These are phyloP conservation scores for Podarcis raffonei DNA, from an alignment of 2,113 vertebrate genomes.

Conservation along the genomic window DNA sequence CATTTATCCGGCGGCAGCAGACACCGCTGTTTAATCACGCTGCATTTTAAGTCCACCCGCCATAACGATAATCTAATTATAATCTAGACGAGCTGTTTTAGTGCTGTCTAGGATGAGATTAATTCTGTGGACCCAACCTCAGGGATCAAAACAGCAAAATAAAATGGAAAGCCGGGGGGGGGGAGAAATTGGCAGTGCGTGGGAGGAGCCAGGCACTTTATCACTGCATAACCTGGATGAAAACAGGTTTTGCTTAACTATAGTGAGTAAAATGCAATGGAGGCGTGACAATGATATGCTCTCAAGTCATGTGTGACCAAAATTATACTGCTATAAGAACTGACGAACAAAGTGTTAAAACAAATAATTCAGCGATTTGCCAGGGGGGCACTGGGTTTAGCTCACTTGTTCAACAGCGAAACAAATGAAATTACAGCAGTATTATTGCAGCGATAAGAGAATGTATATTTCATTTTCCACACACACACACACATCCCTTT, in stretches of 20 bases:
- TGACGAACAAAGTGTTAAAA: slow-evolving; percentile 23
- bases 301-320: slow-evolving; percentile 10
- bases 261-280: slow-evolving; percentile 18
- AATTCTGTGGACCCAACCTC: slow-evolving; percentile 10
- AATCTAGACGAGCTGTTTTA: neutral
- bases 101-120: slow-evolving; percentile 8
- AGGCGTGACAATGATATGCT: neutral
- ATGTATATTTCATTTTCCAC: neutral
- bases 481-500: neutral
- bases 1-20: slow-evolving; percentile 6
- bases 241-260: slow-evolving; percentile 23
- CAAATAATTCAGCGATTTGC: too few relatives aligned
- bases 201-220: neutral
- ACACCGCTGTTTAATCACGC: neutral
- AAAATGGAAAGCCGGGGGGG: neutral
- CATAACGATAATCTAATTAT: slow-evolving; percentile 19
- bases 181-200: too few relatives aligned
- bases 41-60: neutral
- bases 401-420: slow-evolving; percentile 22
- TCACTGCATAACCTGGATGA: slow-evolving; percentile 20
- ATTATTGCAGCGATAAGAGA: slow-evolving; percentile 18
- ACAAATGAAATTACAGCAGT: neutral
- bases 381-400: neutral
- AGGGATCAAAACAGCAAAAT: neutral
- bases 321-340: slow-evolving; percentile 1